These are phyloP conservation scores for Hydrophis major DNA, from an alignment of 2,797 vertebrate species.

Conservation along the genomic window DNA sequence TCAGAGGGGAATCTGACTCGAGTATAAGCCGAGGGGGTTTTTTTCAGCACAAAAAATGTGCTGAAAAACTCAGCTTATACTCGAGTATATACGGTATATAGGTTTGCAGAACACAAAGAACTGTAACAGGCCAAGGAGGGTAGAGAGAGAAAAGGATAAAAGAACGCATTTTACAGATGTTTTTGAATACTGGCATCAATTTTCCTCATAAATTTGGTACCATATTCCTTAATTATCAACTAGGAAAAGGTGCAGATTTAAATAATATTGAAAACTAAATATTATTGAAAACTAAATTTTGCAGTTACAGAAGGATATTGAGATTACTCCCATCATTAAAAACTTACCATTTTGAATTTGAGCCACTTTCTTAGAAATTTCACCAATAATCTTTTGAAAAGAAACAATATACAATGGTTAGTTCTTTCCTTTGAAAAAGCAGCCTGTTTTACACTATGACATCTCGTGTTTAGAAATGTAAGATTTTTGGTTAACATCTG, in stretches of 20 bases:
- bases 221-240: not conserved
- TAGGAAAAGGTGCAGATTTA: not conserved
- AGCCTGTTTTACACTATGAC: not conserved
- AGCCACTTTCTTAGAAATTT: constrained; percentile 96
- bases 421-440: not conserved
- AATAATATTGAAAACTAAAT: not conserved
- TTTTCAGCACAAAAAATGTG: too few relatives aligned
- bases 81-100: too few relatives aligned
- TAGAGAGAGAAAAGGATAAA: not conserved
- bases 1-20: too few relatives aligned
- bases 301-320: not conserved
- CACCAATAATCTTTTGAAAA: constrained; percentile 88
- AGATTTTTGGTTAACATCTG: not conserved
- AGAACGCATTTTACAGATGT: not conserved
- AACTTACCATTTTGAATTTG: constrained; percentile 96
- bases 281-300: not conserved
- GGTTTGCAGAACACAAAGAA: not conserved
- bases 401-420: constrained; percentile 8
- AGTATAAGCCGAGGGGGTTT: too few relatives aligned
- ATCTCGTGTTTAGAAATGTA: not conserved
- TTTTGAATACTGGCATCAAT: not conserved
- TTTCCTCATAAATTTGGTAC: not conserved
- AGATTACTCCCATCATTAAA: not conserved
- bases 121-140: not conserved
- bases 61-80: too few relatives aligned